Conservation (phyloP, 2,113 vertebrate genomes). For the Clarias gariepinus region DNA sequence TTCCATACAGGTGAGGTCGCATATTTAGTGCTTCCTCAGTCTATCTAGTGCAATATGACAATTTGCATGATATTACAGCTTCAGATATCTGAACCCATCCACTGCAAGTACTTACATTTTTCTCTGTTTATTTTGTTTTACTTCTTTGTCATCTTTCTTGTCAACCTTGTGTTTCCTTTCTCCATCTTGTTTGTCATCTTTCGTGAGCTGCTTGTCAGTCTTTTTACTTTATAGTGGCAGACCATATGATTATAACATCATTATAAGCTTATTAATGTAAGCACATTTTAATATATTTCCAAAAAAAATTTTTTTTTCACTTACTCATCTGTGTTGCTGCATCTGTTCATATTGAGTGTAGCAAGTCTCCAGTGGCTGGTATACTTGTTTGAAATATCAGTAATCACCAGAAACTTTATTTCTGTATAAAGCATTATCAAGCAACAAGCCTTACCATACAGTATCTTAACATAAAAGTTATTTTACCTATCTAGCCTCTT, state of each 20-base stretch:
- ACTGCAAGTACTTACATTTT: slow-evolving; percentile 48
- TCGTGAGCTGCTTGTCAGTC: slow-evolving; percentile 66
- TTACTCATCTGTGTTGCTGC: slow-evolving; percentile 85
- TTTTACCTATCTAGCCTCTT: neutral
- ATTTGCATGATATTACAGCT: neutral
- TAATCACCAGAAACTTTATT: neutral
- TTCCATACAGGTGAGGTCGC: neutral
- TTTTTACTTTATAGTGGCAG: slow-evolving; percentile 73
- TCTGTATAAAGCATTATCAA: neutral
- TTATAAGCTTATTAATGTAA: neutral
- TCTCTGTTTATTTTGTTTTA: slow-evolving; percentile 48
- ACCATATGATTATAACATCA: neutral
- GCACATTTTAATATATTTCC: neutral
- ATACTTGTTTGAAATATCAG: slow-evolving; percentile 43
- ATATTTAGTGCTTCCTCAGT: neutral
- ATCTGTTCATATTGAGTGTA: slow-evolving; percentile 74
- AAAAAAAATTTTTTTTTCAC: neutral
- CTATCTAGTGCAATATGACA: neutral
- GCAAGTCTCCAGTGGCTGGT: slow-evolving; percentile 70
- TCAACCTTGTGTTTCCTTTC: slow-evolving; percentile 63
- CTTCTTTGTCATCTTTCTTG: slow-evolving; percentile 57
- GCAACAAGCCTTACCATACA: neutral
- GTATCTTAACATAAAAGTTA: neutral
- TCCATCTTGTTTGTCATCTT: slow-evolving; percentile 71
- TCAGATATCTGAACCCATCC: neutral